phyloP scores from a whole-genome alignment of 2,113 vertebrate genomes.

The Vanacampus margaritifer region DNA sequence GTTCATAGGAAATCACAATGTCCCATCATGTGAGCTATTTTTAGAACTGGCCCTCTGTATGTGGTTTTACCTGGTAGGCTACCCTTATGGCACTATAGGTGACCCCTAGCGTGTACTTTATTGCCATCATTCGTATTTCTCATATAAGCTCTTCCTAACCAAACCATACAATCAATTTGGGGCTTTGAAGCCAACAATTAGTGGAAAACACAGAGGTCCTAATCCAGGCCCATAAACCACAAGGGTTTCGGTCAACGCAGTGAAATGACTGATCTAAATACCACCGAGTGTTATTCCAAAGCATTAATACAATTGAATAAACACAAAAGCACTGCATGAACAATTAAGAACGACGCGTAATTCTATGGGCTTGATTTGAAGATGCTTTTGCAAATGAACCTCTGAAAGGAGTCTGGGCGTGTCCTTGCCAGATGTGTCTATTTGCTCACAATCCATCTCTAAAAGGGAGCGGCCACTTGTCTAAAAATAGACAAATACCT shows the following conservation, averaged over 20 bases:
- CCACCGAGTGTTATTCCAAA: not conserved
- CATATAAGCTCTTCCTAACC: not conserved
- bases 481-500: constrained; percentile 22
- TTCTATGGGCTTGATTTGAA: not conserved
- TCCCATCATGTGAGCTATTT: no score
- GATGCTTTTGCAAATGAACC: not conserved
- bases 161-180: not conserved
- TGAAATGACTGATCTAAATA: not conserved
- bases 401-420: constrained; percentile 56
- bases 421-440: constrained; percentile 51
- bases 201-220: not conserved
- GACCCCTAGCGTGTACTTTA: not conserved
- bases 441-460: constrained; percentile 15
- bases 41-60: no score
- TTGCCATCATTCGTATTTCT: not conserved
- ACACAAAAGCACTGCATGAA: not conserved
- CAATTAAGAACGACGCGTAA: not conserved
- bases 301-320: not conserved
- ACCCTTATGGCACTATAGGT: not conserved
- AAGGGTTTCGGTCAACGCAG: not conserved
- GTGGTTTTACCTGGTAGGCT: no score
- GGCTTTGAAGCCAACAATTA: not conserved
- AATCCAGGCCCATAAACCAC: not conserved
- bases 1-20: no score
- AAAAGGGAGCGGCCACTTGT: not conserved